Percentiles rank a stretch among this genome's conserved stretches.
Evolutionary conservation across 2,888 invertebrate genomes (phyloP).

Genomic region (Drosophila ustulata): DNA sequence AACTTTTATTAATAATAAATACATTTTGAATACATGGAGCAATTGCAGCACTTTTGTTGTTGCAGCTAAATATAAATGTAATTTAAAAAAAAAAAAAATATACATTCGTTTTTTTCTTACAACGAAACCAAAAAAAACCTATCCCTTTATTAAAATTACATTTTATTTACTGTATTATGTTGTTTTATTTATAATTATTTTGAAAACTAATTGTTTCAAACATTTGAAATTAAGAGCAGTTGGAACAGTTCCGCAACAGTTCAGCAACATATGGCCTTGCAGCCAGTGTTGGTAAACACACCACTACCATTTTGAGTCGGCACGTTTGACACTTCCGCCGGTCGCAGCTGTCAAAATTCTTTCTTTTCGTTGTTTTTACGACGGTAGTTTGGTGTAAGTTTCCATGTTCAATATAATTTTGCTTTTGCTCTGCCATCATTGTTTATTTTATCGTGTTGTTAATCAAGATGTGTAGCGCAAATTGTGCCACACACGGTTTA

Average conservation of each 20-base stretch:
- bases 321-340: conserved; percentile 77
- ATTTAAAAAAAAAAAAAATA: too few species aligned
- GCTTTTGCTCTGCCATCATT: conserved; percentile 71
- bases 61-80: too few species aligned
- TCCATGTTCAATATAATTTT: conserved; percentile 60
- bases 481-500: conserved; percentile 10
- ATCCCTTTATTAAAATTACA: too few species aligned
- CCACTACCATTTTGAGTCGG: conserved; percentile 33
- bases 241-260: conserved; percentile 13
- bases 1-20: too few species aligned
- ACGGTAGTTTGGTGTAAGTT: conserved; percentile 84
- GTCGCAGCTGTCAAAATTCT: conserved; percentile 82
- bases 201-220: too few species aligned
- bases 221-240: not conserved
- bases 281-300: conserved; percentile 30
- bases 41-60: too few species aligned
- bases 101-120: too few species aligned
- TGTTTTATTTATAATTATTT: too few species aligned
- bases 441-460: conserved; percentile 36
- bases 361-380: conserved; percentile 84
- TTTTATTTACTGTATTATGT: too few species aligned
- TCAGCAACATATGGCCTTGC: conserved; percentile 18
- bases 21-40: too few species aligned
- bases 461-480: conserved; percentile 42
- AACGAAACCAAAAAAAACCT: too few species aligned